Percentiles rank a stretch among this genome's conserved stretches.
Evolutionary conservation across 2,888 invertebrate genomes (phyloP).

Genomic region (Meliscaeva auricollis): DNA sequence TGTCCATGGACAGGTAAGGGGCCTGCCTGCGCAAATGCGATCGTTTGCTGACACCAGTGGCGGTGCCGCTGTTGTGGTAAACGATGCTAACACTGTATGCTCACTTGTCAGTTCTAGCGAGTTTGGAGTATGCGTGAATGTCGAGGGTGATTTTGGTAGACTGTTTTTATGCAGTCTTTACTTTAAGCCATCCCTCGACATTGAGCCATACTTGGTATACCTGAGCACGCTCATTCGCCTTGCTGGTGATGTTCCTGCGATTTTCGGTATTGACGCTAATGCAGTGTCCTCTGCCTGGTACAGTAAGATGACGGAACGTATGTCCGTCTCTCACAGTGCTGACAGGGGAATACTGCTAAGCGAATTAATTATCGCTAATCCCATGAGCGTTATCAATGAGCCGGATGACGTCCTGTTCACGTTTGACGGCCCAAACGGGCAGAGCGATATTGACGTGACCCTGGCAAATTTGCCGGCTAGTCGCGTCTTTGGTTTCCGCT

Average conservation of each 20-base stretch:
- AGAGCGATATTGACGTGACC: neutral
- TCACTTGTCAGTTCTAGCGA: conserved; percentile 15
- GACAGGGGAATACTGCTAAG: conserved; percentile 14
- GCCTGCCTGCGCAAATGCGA: neutral
- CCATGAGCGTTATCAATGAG: conserved; percentile 41
- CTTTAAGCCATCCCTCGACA: neutral
- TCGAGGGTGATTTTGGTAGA: conserved; percentile 54
- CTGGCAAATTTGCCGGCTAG: neutral
- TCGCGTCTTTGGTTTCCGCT: neutral
- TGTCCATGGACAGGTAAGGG: neutral
- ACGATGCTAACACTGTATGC: conserved; percentile 39
- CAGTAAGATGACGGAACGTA: conserved; percentile 30
- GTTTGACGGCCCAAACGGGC: neutral
- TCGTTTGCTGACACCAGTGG: neutral
- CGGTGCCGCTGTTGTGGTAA: neutral
- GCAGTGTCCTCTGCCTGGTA: conserved; percentile 55
- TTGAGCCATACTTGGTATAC: neutral
- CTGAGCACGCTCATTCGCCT: neutral
- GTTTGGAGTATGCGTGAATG: conserved; percentile 55
- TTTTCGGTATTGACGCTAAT: conserved; percentile 1
- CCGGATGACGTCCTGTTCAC: conserved; percentile 36
- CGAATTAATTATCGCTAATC: conserved; percentile 26
- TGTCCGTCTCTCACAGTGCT: neutral
- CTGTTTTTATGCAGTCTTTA: neutral
- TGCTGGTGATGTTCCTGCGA: neutral